These are phyloP conservation scores for Carassius auratus DNA, from an alignment of 2,113 vertebrate species.

Conservation along the genomic window DNA sequence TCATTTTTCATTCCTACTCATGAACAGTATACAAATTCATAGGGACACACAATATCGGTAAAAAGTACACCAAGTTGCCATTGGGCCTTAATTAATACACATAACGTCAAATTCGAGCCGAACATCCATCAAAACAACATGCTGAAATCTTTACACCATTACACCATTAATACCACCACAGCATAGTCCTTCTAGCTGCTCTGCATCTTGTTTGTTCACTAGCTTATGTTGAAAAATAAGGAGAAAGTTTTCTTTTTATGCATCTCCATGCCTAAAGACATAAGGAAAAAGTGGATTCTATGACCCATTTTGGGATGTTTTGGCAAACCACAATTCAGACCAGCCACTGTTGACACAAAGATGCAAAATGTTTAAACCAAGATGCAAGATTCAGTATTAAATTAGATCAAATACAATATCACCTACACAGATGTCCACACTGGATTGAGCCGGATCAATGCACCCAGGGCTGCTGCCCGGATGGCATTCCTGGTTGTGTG, in stretches of 20 bases:
- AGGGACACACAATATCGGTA: background rate
- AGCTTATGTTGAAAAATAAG: background rate
- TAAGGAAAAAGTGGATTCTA: background rate
- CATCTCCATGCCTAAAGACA: background rate
- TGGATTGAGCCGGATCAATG: too few species aligned
- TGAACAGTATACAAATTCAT: background rate
- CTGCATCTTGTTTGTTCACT: background rate
- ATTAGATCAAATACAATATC: background rate
- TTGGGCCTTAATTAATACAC: background rate
- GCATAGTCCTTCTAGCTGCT: background rate
- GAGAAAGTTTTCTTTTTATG: background rate
- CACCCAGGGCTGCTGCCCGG: too few species aligned
- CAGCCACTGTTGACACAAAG: background rate
- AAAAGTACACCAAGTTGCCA: background rate
- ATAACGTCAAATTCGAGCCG: background rate
- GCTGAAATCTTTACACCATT: background rate
- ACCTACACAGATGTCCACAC: too few species aligned
- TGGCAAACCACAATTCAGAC: background rate
- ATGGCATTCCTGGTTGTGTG: too few species aligned
- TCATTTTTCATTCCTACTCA: constrained; percentile 13
- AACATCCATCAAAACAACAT: background rate
- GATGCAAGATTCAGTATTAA: background rate
- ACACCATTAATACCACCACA: background rate
- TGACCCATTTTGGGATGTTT: background rate
- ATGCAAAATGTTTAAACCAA: background rate